Base-by-base conservation (phyloP, 1,140 invertebrate species). In the Chrysomallon squamiferum region DNA sequence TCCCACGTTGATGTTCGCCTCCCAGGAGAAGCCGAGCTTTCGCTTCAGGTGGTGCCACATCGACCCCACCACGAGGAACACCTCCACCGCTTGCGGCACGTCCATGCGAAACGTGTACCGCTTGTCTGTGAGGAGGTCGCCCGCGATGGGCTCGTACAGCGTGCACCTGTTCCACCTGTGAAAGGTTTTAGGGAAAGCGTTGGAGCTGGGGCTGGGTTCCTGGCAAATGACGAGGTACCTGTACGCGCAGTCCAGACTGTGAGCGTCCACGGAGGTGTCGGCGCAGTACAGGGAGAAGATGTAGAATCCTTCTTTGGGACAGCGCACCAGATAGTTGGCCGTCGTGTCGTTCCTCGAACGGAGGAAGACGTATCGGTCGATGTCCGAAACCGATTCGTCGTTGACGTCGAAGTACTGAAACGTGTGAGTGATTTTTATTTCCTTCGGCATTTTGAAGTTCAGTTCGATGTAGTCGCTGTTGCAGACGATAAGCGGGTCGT, bases 271-370 rank as follows among this genome's bases (percentile, higher is more conserved):
- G 2, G 65, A 66, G 0, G 74, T 32, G 45, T 77, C 72, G 11
- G 72, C 71, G 1, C 80, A 82, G 60, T 76, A 84, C 27, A 86
- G 52, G 0, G 81, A 84, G 66, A 86, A 81, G 49, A 83, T 78
- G 66, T 84, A 86, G 63, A 77, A 79, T 5, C 83, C 84, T 66
- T 79, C 81, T 47, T 77, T 77, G 1, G 83, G 83, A 67, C 81
- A 84, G 4, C 79, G 65, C 11, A 85, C 71, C 59, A 81, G 62
- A 49, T 81, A 86, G 1, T 72, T 76, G n/a, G 79, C 78, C 9
- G 69, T 69, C 2, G 67, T 69, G 41, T 84, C 78, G 33, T 67
- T 77, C 43, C 78, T 72, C 15, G 77, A 79, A 27, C 76, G 66
- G 3, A 84, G 62, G 60, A 85, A 80, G 15, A 83, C 83, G 67